phyloP scores from a whole-genome alignment of 2,113 vertebrate genomes.

The Lathamus discolor region DNA sequence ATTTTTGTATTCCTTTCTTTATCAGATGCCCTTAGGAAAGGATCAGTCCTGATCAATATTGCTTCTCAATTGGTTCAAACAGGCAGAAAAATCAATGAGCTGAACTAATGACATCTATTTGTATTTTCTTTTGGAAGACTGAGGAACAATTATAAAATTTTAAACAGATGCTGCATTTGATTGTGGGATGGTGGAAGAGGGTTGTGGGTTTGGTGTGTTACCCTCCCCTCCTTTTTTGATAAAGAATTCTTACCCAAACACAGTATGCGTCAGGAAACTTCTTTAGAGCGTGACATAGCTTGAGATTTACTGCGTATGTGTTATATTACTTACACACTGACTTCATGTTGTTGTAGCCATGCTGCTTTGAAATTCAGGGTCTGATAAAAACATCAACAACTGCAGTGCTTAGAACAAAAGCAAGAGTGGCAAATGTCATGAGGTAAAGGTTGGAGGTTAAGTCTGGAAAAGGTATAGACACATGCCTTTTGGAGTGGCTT shows the following conservation, averaged over 20 bases:
- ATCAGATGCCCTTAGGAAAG: slow-evolving; percentile 75
- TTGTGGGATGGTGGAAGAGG: neutral
- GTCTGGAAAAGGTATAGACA: neutral
- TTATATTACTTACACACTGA: neutral
- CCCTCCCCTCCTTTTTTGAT: no score
- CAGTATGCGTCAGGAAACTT: neutral
- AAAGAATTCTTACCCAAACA: neutral
- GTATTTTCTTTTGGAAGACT: slow-evolving; percentile 59
- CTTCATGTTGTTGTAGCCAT: neutral
- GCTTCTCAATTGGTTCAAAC: slow-evolving; percentile 71
- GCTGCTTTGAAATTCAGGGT: neutral
- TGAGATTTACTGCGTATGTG: neutral
- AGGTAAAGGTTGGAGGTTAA: neutral
- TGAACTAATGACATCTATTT: slow-evolving; percentile 69
- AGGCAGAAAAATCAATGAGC: slow-evolving; percentile 76
- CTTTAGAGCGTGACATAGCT: neutral
- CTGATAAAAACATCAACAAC: neutral
- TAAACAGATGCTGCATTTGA: slow-evolving; percentile 29
- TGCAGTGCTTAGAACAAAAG: neutral
- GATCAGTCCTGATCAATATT: slow-evolving; percentile 79
- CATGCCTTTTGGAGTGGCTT: neutral
- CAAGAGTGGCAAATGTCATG: neutral
- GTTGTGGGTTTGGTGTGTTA: neutral
- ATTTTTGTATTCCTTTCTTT: slow-evolving; percentile 68
- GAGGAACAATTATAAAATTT: slow-evolving; percentile 43